Evolutionary conservation across 2,797 vertebrate genomes (phyloP).

Genomic region (Tapirus indicus): DNA sequence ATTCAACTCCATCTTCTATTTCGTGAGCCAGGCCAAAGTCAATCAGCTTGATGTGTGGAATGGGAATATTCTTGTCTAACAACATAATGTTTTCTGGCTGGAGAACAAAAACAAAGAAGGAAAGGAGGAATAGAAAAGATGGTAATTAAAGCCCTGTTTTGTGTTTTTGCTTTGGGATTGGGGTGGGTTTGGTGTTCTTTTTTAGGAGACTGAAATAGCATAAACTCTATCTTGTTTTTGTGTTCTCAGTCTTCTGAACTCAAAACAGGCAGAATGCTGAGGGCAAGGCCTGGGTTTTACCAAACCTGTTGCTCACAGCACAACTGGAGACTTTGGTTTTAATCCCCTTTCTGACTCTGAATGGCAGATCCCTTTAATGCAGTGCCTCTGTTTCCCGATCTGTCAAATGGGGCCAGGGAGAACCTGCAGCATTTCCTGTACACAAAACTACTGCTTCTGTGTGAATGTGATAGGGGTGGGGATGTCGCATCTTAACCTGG

Average conservation of each 20-base stretch:
- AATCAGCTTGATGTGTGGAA: constrained; percentile 97
- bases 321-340: not conserved
- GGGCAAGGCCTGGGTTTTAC: not conserved
- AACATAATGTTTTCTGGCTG: constrained; percentile 99
- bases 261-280: not conserved
- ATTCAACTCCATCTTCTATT: constrained; percentile 96
- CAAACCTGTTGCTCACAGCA: not conserved
- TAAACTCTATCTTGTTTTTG: constrained; percentile 48
- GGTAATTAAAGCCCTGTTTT: constrained; percentile 62
- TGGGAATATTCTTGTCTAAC: constrained; percentile 93
- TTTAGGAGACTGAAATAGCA: constrained; percentile 55
- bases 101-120: constrained; percentile 70
- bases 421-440: constrained; percentile 15
- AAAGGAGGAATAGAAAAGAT: not conserved
- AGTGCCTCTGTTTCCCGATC: not conserved
- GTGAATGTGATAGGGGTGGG: not conserved
- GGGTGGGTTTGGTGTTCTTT: constrained; percentile 50
- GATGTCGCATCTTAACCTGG: not conserved
- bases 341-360: not conserved
- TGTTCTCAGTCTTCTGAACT: not conserved
- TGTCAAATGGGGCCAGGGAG: not conserved
- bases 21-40: constrained; percentile 98
- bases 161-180: constrained; percentile 57
- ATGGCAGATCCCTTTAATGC: not conserved
- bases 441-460: not conserved